Base-by-base conservation (phyloP, 2,888 invertebrate species). In the Actias luna region DNA sequence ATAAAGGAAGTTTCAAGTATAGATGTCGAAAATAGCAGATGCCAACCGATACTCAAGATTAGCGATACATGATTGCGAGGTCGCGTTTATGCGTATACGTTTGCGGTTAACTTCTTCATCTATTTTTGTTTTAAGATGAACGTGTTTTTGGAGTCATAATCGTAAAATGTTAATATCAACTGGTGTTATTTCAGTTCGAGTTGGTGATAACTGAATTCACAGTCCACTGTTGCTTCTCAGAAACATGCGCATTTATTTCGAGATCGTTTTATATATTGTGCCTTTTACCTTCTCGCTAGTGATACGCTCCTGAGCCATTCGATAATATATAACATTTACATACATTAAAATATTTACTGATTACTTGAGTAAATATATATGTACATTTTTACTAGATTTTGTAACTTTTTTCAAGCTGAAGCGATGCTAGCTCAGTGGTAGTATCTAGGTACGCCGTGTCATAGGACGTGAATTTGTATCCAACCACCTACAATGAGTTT, bases 101-200 rank as follows among this genome's bases (percentile, higher is more conserved):
- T 55, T 60, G 59, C 39, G 36, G 39, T 61, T 27, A 61, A 39
- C 29, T 57, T 39, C 29, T 29, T 22, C 36, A 31, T 61, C 18
- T 57, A 57, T 61, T 61, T 61, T 29, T 29, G 55, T 55, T 55
- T 57, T 27, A 39, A 39, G 29, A 39, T 29, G 27, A 16, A 57
- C 31, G 29, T 39, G 39, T 57, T 61, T 61, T 27, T 42, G 14
- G 33, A 52, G 14, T 16, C 14, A 18, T 60, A 50, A 60, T 60
- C 33, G 60, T 62, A 39, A 52, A 62, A 50, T n/a, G 31, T 27
- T 58, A 59, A 59, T 52, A 14, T 52, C 50, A 39, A 8, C n/a
- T 10, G 22, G 52, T 55, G 55, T 31, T 60, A 60, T 52, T 35
- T 52, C 50, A 25, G 50, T 52, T 8, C 12, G 12, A 14, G 29